A percentile compares a stretch with the other conserved stretches of the same genome.
phyloP scores from a whole-genome alignment of 2,113 vertebrate species.

The Psilopsiagon aurifrons region DNA sequence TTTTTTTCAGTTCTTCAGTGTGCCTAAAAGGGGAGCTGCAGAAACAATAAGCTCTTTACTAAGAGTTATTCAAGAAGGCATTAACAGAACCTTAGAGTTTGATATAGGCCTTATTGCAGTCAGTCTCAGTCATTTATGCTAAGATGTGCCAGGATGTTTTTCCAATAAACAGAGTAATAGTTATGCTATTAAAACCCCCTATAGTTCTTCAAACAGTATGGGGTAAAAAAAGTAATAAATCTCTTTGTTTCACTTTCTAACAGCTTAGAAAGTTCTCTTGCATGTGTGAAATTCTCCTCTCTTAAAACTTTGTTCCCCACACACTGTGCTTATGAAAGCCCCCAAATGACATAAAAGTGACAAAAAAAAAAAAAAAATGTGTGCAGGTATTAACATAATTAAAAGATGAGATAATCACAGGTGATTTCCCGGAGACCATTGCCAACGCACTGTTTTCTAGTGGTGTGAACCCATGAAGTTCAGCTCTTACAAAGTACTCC shows the following conservation, averaged over 20 bases:
- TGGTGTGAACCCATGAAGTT: not conserved
- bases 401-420: not conserved
- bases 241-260: not conserved
- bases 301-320: not conserved
- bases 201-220: not conserved
- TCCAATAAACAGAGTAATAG: not conserved
- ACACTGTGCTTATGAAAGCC: not conserved
- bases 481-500: not conserved
- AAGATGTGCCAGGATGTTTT: not conserved
- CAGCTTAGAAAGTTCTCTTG: not conserved
- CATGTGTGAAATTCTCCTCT: not conserved
- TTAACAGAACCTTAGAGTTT: not conserved
- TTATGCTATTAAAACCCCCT: not conserved
- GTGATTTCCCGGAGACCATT: not conserved
- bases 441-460: not conserved
- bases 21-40: not conserved
- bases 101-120: not conserved
- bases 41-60: not conserved
- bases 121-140: not conserved
- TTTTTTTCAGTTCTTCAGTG: not conserved
- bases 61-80: not conserved
- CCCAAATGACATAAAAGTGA: not conserved
- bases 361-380: not conserved
- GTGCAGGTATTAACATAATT: not conserved
- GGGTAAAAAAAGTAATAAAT: not conserved